Conservation (phyloP, 2,113 vertebrate genomes). For the Coturnix japonica region DNA sequence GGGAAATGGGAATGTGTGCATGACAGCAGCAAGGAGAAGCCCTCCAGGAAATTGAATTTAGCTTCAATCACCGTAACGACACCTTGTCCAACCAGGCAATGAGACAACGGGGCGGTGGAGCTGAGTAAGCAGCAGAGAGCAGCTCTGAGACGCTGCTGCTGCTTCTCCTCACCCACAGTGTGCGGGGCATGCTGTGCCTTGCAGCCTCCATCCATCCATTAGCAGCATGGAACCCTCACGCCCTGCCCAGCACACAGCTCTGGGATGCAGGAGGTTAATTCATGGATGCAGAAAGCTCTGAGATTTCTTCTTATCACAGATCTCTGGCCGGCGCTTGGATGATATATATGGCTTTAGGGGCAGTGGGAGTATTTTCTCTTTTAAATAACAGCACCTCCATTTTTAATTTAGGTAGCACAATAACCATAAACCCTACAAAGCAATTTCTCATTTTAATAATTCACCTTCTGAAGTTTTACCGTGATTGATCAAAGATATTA, state of each 20-base stretch:
- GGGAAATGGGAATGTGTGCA: background rate
- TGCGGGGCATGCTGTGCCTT: background rate
- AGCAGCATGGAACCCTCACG: accelerated
- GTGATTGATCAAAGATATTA: slow-evolving; percentile 66
- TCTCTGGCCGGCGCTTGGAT: background rate
- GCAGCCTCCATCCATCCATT: background rate
- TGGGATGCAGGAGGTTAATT: background rate
- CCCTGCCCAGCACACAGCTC: accelerated
- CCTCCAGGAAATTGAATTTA: background rate
- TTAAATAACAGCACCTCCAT: slow-evolving; percentile 39
- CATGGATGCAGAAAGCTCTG: accelerated
- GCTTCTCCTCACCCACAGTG: background rate
- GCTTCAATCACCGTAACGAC: slow-evolving; percentile 12
- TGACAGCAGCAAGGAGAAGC: background rate
- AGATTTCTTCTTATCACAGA: background rate
- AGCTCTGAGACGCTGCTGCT: background rate
- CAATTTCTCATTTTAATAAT: slow-evolving; percentile 49
- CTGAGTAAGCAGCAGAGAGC: accelerated
- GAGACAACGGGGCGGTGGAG: background rate
- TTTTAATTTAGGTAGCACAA: slow-evolving; percentile 32
- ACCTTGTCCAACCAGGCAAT: background rate
- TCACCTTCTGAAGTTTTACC: slow-evolving; percentile 42
- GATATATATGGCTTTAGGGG: background rate
- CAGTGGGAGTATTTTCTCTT: background rate
- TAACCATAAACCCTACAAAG: slow-evolving; percentile 12